Conservation (phyloP, 64 coral and sea anemone species). For the Astreopora myriophthalma region DNA sequence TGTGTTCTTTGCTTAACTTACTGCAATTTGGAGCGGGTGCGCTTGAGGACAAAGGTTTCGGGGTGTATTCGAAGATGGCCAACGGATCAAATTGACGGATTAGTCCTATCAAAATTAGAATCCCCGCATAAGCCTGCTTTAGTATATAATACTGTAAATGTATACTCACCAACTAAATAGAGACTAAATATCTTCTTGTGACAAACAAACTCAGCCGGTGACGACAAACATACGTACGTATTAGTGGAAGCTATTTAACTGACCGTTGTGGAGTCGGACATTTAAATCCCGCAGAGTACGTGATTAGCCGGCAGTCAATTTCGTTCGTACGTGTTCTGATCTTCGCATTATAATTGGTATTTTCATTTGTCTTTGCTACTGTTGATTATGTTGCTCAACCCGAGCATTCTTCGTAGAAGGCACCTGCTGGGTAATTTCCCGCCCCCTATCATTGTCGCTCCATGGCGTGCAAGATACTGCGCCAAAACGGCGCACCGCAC, state of each 20-base stretch:
- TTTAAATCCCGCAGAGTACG: not conserved
- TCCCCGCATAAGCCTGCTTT: not conserved
- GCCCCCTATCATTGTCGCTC: not conserved
- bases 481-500: slow-evolving; percentile 8
- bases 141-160: not conserved
- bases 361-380: slow-evolving; percentile 23
- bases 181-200: not conserved
- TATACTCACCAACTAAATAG: not conserved
- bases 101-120: not conserved
- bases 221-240: not conserved
- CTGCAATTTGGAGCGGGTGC: no score
- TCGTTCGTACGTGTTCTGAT: not conserved
- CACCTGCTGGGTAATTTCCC: slow-evolving; percentile 22
- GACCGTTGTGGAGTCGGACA: not conserved
- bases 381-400: slow-evolving; percentile 6
- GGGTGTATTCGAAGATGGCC: no score
- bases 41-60: no score
- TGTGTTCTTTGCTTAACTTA: no score
- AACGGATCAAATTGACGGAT: no score
- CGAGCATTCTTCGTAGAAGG: not conserved
- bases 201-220: not conserved
- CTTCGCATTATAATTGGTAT: not conserved
- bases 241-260: not conserved
- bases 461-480: not conserved
- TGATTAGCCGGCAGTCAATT: not conserved